These are phyloP conservation scores for Morelia viridis DNA, from an alignment of 2,797 vertebrate genomes.

Conservation along the genomic window DNA sequence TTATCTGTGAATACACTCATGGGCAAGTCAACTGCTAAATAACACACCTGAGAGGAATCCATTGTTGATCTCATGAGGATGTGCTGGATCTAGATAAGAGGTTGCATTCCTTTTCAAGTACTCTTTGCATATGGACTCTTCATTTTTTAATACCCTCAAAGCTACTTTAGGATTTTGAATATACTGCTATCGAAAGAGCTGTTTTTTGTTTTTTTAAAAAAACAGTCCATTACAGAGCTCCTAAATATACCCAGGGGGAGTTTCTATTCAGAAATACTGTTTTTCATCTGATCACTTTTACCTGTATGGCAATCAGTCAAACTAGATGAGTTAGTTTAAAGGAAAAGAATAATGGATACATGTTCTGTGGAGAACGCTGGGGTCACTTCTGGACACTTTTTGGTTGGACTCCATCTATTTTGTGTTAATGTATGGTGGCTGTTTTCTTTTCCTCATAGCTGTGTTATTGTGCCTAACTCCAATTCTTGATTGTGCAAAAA, in stretches of 20 bases:
- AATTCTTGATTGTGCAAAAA: too few relatives aligned
- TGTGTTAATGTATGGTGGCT: background rate
- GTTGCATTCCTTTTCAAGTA: slow-evolving; percentile 37
- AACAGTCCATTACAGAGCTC: background rate
- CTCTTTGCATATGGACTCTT: slow-evolving; percentile 26
- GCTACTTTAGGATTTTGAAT: slow-evolving; percentile 12
- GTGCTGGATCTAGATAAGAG: slow-evolving; percentile 13
- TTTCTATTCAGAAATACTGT: background rate
- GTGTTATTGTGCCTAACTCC: too few relatives aligned
- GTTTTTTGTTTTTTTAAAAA: slow-evolving; percentile 14
- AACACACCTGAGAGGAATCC: slow-evolving; percentile 33
- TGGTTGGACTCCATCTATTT: background rate
- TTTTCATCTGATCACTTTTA: slow-evolving; percentile 35
- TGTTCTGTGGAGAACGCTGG: background rate
- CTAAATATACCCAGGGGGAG: background rate
- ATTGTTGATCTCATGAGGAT: slow-evolving; percentile 25
- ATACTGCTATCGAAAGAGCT: background rate
- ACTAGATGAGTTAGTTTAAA: background rate
- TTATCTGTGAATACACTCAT: slow-evolving; percentile 41
- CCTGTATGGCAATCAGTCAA: background rate
- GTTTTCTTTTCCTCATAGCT: background rate
- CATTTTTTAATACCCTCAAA: slow-evolving; percentile 36
- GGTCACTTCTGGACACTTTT: background rate
- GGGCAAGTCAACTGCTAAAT: slow-evolving; percentile 44
- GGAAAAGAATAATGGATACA: background rate